A percentile compares a stretch with the other conserved stretches of the same genome.
phyloP scores from a whole-genome alignment of 2,113 vertebrate genomes.

The Ailurus styani region DNA sequence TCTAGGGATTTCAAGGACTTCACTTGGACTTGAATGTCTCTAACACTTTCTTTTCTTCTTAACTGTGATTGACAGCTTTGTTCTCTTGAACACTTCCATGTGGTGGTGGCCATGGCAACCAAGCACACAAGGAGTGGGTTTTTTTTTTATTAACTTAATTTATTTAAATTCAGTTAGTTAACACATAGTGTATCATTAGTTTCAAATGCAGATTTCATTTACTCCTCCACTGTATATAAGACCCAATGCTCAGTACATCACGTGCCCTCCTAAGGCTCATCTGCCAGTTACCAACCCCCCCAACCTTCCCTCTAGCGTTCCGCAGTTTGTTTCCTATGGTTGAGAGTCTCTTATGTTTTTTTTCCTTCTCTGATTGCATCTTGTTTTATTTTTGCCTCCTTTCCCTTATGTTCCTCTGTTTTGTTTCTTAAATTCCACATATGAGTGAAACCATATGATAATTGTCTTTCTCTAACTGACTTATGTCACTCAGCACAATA shows the following conservation, averaged over 20 bases:
- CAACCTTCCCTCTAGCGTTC: not conserved
- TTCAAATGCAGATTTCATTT: not conserved
- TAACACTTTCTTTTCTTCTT: not conserved
- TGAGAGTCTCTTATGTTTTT: no score
- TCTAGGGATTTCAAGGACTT: not conserved
- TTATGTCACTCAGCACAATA: no score
- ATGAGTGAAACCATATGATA: no score
- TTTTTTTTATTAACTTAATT: not conserved
- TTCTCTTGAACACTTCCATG: not conserved
- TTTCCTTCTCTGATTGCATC: no score
- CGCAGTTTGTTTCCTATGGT: no score
- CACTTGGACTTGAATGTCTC: not conserved
- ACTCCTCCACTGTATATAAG: not conserved
- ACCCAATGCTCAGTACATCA: not conserved
- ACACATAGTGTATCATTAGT: not conserved
- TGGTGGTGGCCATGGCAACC: not conserved
- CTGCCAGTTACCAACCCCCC: no score
- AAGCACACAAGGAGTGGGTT: not conserved
- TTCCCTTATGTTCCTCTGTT: no score
- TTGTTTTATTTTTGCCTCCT: no score
- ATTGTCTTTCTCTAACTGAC: no score
- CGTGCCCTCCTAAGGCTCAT: not conserved
- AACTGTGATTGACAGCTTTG: not conserved
- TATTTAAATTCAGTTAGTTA: not conserved
- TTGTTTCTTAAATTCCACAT: no score